Conservation (phyloP, 1,140 invertebrate species). For the Plodia interpunctella region DNA sequence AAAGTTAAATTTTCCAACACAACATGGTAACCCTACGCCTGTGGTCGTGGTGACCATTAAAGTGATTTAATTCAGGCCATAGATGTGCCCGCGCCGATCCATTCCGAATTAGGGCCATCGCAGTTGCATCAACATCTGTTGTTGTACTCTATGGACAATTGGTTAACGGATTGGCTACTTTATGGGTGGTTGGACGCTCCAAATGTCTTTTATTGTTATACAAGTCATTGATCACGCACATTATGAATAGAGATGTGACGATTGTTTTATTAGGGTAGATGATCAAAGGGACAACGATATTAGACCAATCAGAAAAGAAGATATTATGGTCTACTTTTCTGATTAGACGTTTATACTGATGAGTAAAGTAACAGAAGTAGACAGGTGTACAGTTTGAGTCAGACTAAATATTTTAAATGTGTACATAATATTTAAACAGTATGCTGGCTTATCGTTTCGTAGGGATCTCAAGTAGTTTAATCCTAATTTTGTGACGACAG, state of each 20-base stretch:
- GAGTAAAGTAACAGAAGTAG: too few species aligned
- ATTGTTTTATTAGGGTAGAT: neutral
- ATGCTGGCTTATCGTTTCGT: too few species aligned
- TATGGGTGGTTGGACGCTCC: conserved; percentile 18
- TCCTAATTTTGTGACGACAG: too few species aligned
- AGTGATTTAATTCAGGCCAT: conserved; percentile 57
- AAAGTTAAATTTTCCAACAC: neutral
- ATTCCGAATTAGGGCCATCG: conserved; percentile 59
- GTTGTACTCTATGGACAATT: conserved; percentile 19
- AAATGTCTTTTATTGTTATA: conserved; percentile 2
- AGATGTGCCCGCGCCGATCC: conserved; percentile 32
- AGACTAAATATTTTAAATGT: too few species aligned
- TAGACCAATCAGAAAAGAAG: too few species aligned
- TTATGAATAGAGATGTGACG: neutral
- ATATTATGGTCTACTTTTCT: too few species aligned
- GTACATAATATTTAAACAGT: too few species aligned
- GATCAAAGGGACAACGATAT: too few species aligned
- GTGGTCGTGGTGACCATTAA: conserved; percentile 48
- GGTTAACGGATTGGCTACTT: conserved; percentile 20
- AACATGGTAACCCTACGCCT: neutral
- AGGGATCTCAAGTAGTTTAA: too few species aligned
- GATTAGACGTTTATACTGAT: too few species aligned
- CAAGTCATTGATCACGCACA: neutral
- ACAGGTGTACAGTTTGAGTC: too few species aligned
- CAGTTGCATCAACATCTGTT: conserved; percentile 5